A percentile compares a stretch with the other conserved stretches of the same genome.
phyloP scores from a whole-genome alignment of 2,113 vertebrate species.

The Eulemur macaco region DNA sequence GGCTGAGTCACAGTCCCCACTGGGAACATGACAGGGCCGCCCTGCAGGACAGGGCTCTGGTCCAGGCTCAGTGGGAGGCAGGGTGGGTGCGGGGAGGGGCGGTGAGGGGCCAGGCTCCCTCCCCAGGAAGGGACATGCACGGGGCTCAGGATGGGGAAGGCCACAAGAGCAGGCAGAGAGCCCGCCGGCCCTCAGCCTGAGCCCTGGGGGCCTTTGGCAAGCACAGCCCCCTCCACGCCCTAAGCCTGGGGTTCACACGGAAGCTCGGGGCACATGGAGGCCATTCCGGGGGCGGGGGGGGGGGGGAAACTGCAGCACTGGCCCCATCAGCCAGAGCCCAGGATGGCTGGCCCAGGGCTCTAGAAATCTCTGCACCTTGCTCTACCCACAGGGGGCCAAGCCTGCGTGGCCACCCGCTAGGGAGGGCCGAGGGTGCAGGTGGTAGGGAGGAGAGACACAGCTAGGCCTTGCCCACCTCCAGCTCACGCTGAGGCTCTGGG shows the following conservation, averaged over 20 bases:
- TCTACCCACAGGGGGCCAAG: no score
- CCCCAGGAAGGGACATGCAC: background rate
- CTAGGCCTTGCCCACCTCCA: background rate
- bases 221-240: fast-evolving
- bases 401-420: background rate
- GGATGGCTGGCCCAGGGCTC: background rate
- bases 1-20: background rate
- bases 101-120: background rate
- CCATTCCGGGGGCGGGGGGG: background rate
- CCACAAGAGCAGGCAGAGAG: background rate
- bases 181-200: no score
- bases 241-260: background rate
- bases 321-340: background rate
- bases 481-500: background rate
- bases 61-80: background rate
- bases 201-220: background rate
- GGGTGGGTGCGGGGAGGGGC: background rate
- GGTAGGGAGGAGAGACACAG: background rate
- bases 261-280: background rate
- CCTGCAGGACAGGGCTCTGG: background rate
- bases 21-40: background rate
- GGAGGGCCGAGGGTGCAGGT: background rate
- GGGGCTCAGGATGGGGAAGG: background rate
- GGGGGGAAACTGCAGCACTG: no score
- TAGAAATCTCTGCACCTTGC: background rate